Conservation (phyloP, 2,113 vertebrate species). For the mouse (Mus musculus) region GRCm39 chr17:65916001-65916500, state of each 20-base stretch:
- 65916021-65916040: neutral
- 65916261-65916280: neutral
- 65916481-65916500: neutral
- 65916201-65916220: neutral
- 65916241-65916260: neutral
- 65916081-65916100: too few species aligned
- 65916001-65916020: neutral
- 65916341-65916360: neutral
- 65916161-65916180: neutral
- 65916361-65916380: neutral
- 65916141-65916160: neutral
- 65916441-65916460: neutral
- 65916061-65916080: neutral
- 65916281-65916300: neutral
- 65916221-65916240: neutral
- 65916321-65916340: neutral
- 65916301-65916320: neutral
- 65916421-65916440: neutral
- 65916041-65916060: neutral
- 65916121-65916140: neutral
- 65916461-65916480: too few species aligned
- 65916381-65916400: neutral
- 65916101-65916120: neutral
- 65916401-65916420: neutral
- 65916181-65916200: neutral